phyloP scores from a whole-genome alignment of 2,888 invertebrate species.

The Cryptops parisi region DNA sequence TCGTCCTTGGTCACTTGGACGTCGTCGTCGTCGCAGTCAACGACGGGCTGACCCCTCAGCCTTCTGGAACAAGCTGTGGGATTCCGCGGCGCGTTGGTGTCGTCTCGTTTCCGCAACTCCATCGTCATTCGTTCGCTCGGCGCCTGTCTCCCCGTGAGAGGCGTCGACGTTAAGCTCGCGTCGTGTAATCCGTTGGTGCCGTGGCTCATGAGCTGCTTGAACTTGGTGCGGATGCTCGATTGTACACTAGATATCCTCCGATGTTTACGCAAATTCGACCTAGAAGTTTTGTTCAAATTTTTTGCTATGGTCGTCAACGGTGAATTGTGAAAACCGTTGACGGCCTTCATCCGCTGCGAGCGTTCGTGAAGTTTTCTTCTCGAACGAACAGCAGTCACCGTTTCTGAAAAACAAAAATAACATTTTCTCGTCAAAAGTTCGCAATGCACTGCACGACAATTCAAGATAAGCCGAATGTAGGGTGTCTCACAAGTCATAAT shows the following conservation, averaged over 20 bases:
- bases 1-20: neutral
- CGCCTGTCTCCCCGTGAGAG: neutral
- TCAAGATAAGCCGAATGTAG: no score
- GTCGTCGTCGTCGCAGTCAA: neutral
- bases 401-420: no score
- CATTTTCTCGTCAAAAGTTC: no score
- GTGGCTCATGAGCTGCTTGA: constrained; percentile 6
- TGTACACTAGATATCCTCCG: constrained; percentile 1
- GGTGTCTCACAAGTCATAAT: no score
- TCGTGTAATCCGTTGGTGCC: neutral
- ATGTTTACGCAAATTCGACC: no score
- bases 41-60: no score
- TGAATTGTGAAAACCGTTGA: neutral
- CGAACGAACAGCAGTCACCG: no score
- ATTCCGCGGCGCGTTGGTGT: neutral
- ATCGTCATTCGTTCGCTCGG: neutral
- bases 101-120: constrained; percentile 1
- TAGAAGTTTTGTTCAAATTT: neutral
- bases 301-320: neutral
- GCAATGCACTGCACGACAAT: no score
- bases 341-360: constrained; percentile 4
- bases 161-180: neutral
- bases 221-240: neutral
- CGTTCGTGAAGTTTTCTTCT: no score
- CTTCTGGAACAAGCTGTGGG: no score